These are phyloP conservation scores for Microcebus tavaratra DNA, from an alignment of 2,113 vertebrate species.

Conservation along the genomic window DNA sequence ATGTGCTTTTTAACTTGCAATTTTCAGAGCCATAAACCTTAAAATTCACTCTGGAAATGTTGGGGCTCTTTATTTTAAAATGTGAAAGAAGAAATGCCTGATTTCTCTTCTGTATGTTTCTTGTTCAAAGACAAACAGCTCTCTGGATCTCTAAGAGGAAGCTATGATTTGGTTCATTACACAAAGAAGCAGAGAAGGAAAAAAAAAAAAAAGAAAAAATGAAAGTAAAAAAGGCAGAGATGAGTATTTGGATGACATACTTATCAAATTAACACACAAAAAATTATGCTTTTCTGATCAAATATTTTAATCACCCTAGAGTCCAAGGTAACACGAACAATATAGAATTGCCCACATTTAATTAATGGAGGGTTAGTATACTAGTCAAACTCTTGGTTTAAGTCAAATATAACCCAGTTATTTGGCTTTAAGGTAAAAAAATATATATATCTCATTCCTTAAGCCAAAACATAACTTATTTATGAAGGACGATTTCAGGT, in stretches of 20 bases:
- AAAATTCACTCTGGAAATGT: slow-evolving; percentile 59
- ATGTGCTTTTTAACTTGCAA: slow-evolving; percentile 29
- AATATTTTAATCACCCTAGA: background rate
- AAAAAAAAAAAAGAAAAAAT: background rate
- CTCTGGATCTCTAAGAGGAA: slow-evolving; percentile 41
- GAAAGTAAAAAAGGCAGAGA: background rate
- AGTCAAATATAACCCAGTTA: background rate
- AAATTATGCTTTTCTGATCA: slow-evolving; percentile 3
- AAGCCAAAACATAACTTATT: slow-evolving; percentile 3
- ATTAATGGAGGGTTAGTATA: background rate
- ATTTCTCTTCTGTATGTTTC: slow-evolving; percentile 56
- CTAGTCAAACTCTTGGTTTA: background rate
- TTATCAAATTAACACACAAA: background rate
- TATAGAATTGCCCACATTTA: background rate
- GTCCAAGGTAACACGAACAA: background rate
- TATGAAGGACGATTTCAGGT: slow-evolving; percentile 1
- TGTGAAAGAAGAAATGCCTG: slow-evolving; percentile 40
- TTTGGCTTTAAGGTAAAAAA: background rate
- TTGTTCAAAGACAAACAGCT: slow-evolving; percentile 51
- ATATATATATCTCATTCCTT: background rate
- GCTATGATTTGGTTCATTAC: slow-evolving; percentile 7
- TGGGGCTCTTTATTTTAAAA: slow-evolving; percentile 59
- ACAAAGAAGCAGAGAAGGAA: background rate
- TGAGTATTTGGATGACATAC: background rate
- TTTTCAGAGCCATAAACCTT: slow-evolving; percentile 59